phyloP scores from a whole-genome alignment of 2,113 vertebrate genomes.

The Phalacrocorax pelagicus region DNA sequence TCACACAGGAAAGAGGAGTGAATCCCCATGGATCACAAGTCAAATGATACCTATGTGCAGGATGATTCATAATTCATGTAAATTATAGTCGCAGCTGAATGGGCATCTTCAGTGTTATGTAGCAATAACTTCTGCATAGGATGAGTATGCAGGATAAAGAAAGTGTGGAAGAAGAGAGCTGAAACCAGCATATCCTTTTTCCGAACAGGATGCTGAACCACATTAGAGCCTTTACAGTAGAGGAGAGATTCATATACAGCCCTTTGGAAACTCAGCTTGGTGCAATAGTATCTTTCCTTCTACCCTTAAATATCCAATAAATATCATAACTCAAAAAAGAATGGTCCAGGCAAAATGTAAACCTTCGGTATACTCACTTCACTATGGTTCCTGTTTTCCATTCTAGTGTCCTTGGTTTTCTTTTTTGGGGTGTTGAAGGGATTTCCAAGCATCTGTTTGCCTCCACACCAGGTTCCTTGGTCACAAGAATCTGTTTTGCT shows the following conservation, averaged over 20 bases:
- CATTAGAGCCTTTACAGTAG: background rate
- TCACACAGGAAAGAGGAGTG: background rate
- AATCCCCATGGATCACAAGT: accelerated
- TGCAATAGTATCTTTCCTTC: background rate
- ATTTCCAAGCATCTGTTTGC: background rate
- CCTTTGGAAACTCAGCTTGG: background rate
- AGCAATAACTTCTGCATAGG: background rate
- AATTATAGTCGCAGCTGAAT: background rate
- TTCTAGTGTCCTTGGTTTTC: background rate
- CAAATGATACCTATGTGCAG: accelerated
- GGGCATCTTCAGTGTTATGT: background rate
- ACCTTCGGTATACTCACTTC: background rate
- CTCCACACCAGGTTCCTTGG: background rate
- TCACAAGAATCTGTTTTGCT: background rate
- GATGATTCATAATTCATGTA: accelerated
- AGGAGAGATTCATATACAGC: background rate
- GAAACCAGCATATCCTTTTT: background rate
- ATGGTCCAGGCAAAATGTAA: background rate
- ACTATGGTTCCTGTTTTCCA: background rate
- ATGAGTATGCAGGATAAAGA: background rate
- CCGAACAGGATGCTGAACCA: background rate
- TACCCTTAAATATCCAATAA: background rate
- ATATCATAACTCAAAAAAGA: background rate
- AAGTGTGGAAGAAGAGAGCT: background rate
- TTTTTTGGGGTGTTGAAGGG: background rate